Evolutionary conservation across 1,140 invertebrate genomes (phyloP), one percentile per base, ranked within the genome.

Genomic region (Bombus pyrosoma): DNA sequence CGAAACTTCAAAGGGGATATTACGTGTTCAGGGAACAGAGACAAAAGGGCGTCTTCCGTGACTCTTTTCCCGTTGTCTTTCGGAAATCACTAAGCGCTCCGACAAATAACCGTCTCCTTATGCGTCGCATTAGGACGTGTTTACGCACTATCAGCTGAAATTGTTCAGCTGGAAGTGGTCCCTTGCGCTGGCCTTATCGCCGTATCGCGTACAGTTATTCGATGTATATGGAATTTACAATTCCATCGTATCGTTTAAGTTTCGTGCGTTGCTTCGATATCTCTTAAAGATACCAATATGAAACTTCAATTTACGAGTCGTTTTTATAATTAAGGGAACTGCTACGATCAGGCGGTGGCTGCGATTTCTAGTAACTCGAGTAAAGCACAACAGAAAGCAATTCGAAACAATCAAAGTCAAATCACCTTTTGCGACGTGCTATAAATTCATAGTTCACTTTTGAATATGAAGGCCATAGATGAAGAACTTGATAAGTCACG

Each of bases 91-190:
- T 53, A 25, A 15, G n/a, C 34, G 32, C 10, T 53, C 1, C 10
- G 22, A 28, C 71, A 64, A 53, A 62, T 43, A 53, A 59, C 28
- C n/a, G 22, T 39, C 66, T 57, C 62, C 68, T n/a, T 3, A 1
- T 15, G 59, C 53, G 64, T 73, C 68, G 57, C 57, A 53, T 73
- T 72, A 59, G 32, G 15, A 62, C 59, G 25, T 53, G 77, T 85
- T 72, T 81, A 85, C 69, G 57, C 32, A 59, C 62, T 86, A 82
- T 86, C 84, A 62, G 47, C 22, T 81, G 71, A 81, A 86, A 86
- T 76, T 86, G 1, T 62, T 28, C 32, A 13, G 43, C 82, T 84
- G 84, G 62, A 69, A 81, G 34, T 81, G 78, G 41, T 69, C 72
- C 22, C 72, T 75, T 47, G 32, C 59, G 78, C 4, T 37, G 28